Evolutionary conservation across 2,113 vertebrate genomes (phyloP), one percentile per base, ranked within the genome.

Genomic region (Suricata suricatta): DNA sequence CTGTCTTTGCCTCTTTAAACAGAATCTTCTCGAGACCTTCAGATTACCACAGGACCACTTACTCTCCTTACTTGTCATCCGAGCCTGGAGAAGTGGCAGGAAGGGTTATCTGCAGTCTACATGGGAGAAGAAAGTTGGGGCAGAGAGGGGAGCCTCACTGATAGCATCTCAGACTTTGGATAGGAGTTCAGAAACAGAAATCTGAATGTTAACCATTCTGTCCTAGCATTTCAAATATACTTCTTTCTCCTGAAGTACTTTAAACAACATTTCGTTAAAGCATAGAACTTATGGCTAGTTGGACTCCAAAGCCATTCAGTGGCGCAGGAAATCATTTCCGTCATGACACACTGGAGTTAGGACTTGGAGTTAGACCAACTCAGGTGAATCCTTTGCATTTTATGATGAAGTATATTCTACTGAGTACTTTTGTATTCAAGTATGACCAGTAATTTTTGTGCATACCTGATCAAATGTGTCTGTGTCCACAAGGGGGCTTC

Each of bases 401-500:
- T 64, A 33, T 27, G 47, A 64, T 95, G 69, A 96, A 88, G 74
- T 86, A 14, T 11, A 47, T 72, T 93, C 82, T 85, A 31, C n/a
- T 35, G 57, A 27, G 72, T 77, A 21, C 25, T 50, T 52, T 60
- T n/a, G 54, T 80, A 16, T 33, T 60, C 33, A 41, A 74, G 60
- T 10, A 23, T 64, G 66, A 85, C 10, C 8, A 7, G 52, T 31
- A 87, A 54, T 25, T 50, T 74, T 38, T 31, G 12, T 64, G 41
- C 63, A 33, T 27, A n/a, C 1, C 29, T 41, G 68, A 27, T 92
- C 84, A 88, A 86, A 92, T 41, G 69, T 19, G 64, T 29, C 12
- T 93, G 5, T 97, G 95, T 86, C 98, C 98, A 99, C 98, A 94
- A 98, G 99, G 92, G 98, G 98, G 98, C 98, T 57, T 0, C 82